These are phyloP conservation scores for Siniperca undulata DNA, from an alignment of 2,797 vertebrate species.

Conservation along the genomic window DNA sequence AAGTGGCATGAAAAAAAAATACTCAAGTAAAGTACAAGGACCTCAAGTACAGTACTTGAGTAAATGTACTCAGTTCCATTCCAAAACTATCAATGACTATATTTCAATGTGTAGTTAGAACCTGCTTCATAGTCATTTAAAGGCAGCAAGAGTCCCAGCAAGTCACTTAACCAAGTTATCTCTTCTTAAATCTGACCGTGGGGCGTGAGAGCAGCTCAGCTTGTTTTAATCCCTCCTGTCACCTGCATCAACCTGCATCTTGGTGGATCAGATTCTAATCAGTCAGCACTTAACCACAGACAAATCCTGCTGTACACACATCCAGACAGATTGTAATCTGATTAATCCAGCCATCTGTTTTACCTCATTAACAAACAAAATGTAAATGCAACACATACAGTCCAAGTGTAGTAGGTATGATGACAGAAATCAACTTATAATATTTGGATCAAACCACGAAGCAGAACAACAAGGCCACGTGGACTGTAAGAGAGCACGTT, in stretches of 20 bases:
- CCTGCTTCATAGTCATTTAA: background rate
- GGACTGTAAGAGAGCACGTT: too few species aligned
- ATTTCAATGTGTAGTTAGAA: background rate
- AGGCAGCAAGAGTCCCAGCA: background rate
- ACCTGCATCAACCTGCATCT: background rate
- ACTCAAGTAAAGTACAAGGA: background rate
- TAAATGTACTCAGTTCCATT: background rate
- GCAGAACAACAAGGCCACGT: background rate
- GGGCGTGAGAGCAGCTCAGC: conserved; percentile 21
- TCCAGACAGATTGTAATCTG: conserved; percentile 20
- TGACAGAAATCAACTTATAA: background rate
- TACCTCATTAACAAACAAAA: background rate
- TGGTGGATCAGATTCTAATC: conserved; percentile 22
- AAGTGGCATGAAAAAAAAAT: background rate
- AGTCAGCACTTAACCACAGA: conserved; percentile 3
- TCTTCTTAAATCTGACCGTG: background rate
- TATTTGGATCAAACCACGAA: too few species aligned
- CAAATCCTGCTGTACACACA: conserved; percentile 3
- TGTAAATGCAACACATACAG: background rate
- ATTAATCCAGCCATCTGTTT: background rate
- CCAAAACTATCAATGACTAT: background rate
- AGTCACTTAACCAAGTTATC: background rate
- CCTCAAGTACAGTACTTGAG: background rate
- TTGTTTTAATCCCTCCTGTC: conserved; percentile 1
- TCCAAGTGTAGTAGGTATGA: too few species aligned